These are phyloP conservation scores for Melanaphis sacchari DNA, from an alignment of 1,140 invertebrate genomes.

Conservation along the genomic window DNA sequence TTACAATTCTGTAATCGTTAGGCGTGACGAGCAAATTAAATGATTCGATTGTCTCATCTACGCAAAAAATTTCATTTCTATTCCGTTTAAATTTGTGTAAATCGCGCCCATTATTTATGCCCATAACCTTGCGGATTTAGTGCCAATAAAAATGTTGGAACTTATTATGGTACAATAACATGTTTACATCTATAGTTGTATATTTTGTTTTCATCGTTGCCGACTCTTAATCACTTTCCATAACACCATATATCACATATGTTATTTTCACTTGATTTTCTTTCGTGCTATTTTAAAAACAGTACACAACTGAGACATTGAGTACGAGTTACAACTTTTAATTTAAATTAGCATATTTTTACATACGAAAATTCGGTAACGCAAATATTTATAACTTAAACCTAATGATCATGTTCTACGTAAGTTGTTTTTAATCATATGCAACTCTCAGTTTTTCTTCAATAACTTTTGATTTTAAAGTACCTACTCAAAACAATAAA, in stretches of 20 bases:
- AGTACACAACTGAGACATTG: no score
- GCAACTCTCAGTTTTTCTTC: neutral
- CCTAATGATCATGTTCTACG: neutral
- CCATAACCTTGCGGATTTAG: neutral
- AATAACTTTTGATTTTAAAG: no score
- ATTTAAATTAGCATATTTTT: neutral
- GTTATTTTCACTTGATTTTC: constrained; percentile 14
- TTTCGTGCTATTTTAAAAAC: neutral
- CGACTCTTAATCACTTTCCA: neutral
- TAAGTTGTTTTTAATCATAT: neutral
- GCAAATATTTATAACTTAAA: neutral
- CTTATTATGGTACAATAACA: neutral
- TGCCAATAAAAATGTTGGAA: constrained; percentile 15
- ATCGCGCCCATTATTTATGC: constrained; percentile 14
- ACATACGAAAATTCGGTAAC: neutral
- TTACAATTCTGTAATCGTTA: neutral
- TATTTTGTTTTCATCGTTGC: neutral
- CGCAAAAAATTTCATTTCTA: neutral
- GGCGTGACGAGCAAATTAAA: neutral
- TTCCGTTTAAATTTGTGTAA: neutral
- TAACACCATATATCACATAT: neutral
- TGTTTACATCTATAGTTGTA: constrained; percentile 2
- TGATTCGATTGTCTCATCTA: neutral
- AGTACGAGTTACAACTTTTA: neutral
- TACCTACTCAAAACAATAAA: no score